Base-by-base conservation (phyloP, 2,888 invertebrate species). In the Drosophila borealis region DNA sequence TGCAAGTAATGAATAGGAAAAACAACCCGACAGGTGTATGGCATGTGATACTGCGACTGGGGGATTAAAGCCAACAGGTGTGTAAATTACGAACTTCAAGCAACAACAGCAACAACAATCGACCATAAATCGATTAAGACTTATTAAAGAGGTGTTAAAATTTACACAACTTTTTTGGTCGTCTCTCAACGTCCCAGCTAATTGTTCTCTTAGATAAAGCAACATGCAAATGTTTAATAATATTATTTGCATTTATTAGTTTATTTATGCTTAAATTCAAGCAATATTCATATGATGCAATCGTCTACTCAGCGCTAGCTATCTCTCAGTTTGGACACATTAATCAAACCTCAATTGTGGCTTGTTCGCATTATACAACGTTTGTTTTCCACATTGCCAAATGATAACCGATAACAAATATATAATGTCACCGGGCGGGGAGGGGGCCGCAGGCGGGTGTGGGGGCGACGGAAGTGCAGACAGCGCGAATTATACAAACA, bases 41-140 rank as follows among this genome's bases (percentile, higher is more conserved):
- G 78, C 78, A 78, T 78, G 81, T 84, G 85, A 81, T 73, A 64
- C 57, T 34, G 33, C 55, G 39, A 21, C 39, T 48, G 44, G 13
- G 34, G 50, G 42, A 49, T 70, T 48, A 13, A 6, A 50, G 44
- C 65, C 8, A 69, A 74, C 53, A 78, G 74, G 78, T 76, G 78
- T 69, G 74, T 66, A 49, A 57, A 45, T 39, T 21, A 41, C 60
- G 34, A 53, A 56, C 39, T 25, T 59, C 17, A 34, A 55, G 62
- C 42, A 42, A 50, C 17, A 45, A 37, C 9, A 13, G 46, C 44
- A 45, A 36, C 39, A 36, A 50, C 39, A n/a, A 17, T 51, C 8
- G 29, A 29, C 8, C 29, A 8, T 29, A 50, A 42, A 51, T 25
- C 33, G 41, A 41, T 55, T 55, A 8, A 25, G 17, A 29, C 36